Evolutionary conservation across 2,113 vertebrate genomes (phyloP).

Genomic region (Aspidoscelis tigris): DNA sequence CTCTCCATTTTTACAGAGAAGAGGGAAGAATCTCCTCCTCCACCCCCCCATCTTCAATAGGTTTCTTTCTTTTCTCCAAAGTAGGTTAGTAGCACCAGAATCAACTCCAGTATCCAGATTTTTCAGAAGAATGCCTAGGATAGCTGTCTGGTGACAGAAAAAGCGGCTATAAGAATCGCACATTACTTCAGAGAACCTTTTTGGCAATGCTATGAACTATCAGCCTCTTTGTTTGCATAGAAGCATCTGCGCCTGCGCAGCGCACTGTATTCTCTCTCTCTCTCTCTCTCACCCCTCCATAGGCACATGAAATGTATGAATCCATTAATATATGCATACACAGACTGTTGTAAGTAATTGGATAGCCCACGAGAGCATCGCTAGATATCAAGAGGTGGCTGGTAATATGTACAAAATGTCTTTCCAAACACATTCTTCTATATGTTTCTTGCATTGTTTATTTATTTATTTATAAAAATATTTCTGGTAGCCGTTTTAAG

Average conservation of each 20-base stretch:
- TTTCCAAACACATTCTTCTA: neutral
- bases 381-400: neutral
- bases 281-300: neutral
- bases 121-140: constrained; percentile 34
- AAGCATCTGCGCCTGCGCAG: constrained; percentile 20
- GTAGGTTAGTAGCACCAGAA: neutral
- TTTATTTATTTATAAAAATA: neutral
- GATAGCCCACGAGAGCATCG: neutral
- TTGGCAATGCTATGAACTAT: constrained; percentile 2
- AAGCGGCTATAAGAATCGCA: neutral
- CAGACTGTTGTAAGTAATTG: neutral
- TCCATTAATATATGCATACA: neutral
- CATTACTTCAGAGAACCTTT: neutral
- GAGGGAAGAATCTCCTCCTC: constrained; percentile 49
- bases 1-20: constrained; percentile 61
- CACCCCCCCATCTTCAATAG: constrained; percentile 13
- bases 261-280: neutral
- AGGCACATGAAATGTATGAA: neutral
- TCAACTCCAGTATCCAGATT: constrained; percentile 27
- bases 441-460: neutral
- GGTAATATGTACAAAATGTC: neutral
- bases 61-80: neutral
- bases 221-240: constrained; percentile 37
- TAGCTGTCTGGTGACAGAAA: neutral
- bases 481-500: neutral